Base-by-base conservation (phyloP, 2,888 invertebrate genomes). In the Pyrocoelia pectoralis region DNA sequence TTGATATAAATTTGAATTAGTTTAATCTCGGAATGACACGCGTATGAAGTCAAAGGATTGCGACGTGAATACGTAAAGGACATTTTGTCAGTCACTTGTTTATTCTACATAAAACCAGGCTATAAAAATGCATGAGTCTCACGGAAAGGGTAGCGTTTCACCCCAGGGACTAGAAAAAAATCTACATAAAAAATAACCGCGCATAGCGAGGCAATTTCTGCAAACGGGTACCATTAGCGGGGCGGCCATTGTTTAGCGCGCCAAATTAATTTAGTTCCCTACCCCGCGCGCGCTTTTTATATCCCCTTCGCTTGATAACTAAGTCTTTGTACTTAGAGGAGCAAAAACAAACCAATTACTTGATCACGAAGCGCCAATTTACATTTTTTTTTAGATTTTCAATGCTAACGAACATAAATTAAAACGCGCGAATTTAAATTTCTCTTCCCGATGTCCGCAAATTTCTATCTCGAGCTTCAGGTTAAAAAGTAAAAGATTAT, bases 161-260 rank as follows among this genome's bases (percentile, higher is more conserved):
- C 74, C 75, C 73, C 68, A 66, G 73, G 72, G 73, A 73, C 69
- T 66, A 68, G 59, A 69, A 73, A 73, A 77, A 78, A 79, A 79
- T 80, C 79, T 79, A 77, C 80, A 79, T 79, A 79, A 79, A 80
- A 80, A 80, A 79, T 79, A 80, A 79, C 76, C 77, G 77, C 75
- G 77, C 78, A 77, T 77, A 79, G 76, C 79, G 77, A 78, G 80
- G 81, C 81, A 81, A 81, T 81, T 81, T 80, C 79, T 77, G 77
- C 80, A 79, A 80, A 80, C 80, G 81, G 80, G 79, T 77, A 79
- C 81, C 81, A 81, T 82, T 82, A 82, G 80, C 78, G 78, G 77
- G 77, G 78, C 80, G 78, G 79, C 81, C 81, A 82, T 83, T 83
- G 83, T 83, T 83, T 82, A 81, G 82, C 80, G 77, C 76, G 76